Evolutionary conservation across 2,797 vertebrate genomes (phyloP), one percentile per base, ranked within the genome.

Genomic region (Tenualosa ilisha): DNA sequence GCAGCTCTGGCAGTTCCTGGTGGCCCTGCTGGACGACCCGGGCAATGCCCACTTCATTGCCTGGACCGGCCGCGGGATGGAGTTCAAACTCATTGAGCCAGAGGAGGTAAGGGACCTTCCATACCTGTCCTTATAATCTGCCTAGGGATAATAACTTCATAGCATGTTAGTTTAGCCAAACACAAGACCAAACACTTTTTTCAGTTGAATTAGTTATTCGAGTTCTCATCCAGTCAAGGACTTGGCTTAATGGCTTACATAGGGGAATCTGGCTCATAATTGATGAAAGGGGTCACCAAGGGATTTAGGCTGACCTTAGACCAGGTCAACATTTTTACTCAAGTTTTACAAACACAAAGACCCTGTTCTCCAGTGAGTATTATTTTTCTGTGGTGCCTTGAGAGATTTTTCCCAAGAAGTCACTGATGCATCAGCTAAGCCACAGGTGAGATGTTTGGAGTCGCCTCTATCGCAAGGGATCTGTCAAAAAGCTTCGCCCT

Each of bases 41-140:
- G 95, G 94, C 1, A 99, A 99, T 0, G 95, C 97, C 82, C 96
- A 98, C 92, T 99, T 98, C 94, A 99, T 99, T 72, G 97, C 98
- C 83, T 99, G 98, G 98, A 99, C 98, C 0, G 98, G 98, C 3
- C 96, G 98, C 83, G 98, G 98, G 83, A 99, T 99, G 98, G 98
- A 99, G 90, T 99, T 99, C 94, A 99, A 99, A 91, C 96, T 99
- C 88, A 98, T 99, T 2, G 98, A 99, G 87, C 98, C 98, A 0
- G 98, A 99, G 91, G 98, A 99, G 98, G 98, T 98, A 85, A 3
- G 86, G 26, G 59, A 43, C 2, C 37, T 51, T 53, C 24, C 7
- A 81, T 5, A 61, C 26, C 26, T 11, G 4, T 81, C 43, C 54
- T 20, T 11, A 26, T 22, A 31, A 31, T n/a, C 20, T 51, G 61